Evolutionary conservation across 64 coral and sea anemone genomes (phyloP), one percentile per base, ranked within the genome.

Genomic region (Cladopsammia gracilis): DNA sequence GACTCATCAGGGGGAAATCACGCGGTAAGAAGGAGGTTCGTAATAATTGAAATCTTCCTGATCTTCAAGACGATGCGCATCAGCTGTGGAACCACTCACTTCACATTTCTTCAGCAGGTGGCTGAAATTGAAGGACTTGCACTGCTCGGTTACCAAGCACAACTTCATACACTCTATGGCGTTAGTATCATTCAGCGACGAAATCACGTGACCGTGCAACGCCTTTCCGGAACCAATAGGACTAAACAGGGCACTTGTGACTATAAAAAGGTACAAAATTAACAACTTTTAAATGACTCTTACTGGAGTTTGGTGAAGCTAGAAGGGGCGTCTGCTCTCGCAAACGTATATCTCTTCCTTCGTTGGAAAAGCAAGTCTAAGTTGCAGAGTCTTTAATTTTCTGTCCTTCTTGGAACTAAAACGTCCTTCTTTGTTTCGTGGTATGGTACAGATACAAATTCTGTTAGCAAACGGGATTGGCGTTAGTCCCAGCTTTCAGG

Each of bases 111-210:
- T 47, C 15, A 46, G 2, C 16, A 19, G 16, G 25, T 20, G 13
- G 25, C 58, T 62, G 9, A 64, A 82, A 82, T 82, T 62, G 42
- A 82, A 47, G 13, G 79, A 65, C 79, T 82, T 46, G 58, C 79
- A 65, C 4, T 82, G 34, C 14, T 46, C 42, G 59, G 59, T 82
- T 45, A 62, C 25, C 26, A 82, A 82, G 59, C 79, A 82, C 18
- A 46, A 22, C 59, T 82, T 82, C 26, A 45, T 64, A 10, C 58
- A 82, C 15, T 65, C 58, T 64, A 6, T 82, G 79, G 44, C 79
- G 58, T 64, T 56, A n/a, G 57, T 20, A 15, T 10, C 43, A 34
- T 18, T 64, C 43, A 20, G 44, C 13, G 79, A 47, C 0, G 34
- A 45, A 44, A 82, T 48, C 58, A 64, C 59, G 26, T 64, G 6